phyloP scores from a whole-genome alignment of 92 coral and sea anemone species.

The Metridium senile region DNA sequence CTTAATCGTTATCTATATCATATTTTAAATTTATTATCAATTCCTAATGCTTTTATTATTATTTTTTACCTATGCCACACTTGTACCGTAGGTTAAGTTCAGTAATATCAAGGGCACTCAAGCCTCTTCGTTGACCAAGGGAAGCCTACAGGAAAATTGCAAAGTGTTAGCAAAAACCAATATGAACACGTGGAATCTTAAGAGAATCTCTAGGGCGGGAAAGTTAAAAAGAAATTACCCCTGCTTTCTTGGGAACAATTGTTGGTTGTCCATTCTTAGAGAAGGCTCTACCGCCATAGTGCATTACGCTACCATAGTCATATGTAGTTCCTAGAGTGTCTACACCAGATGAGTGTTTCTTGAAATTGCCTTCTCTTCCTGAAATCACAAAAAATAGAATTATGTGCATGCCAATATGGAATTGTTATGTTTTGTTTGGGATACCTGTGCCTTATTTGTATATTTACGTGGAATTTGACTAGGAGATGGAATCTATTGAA shows the following conservation, averaged over 20 bases:
- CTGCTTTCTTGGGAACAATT: constrained; percentile 13
- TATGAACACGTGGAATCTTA: not conserved
- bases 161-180: not conserved
- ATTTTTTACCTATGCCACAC: constrained; percentile 15
- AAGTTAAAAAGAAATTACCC: not conserved
- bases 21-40: too few species aligned
- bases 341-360: constrained; percentile 8
- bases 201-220: not conserved
- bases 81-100: constrained; percentile 34
- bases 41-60: not conserved
- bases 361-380: constrained; percentile 16
- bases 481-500: too few species aligned
- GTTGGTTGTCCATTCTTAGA: constrained; percentile 16
- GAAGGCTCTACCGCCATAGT: constrained; percentile 4
- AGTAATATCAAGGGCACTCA: constrained; percentile 19
- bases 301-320: constrained; percentile 20
- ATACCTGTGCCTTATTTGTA: too few species aligned
- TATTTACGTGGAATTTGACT: too few species aligned
- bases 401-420: too few species aligned
- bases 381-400: not conserved
- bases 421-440: not conserved
- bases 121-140: constrained; percentile 31
- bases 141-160: constrained; percentile 5
- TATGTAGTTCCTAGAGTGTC: constrained; percentile 7
- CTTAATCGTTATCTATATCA: too few species aligned